Evolutionary conservation across 2,888 invertebrate genomes (phyloP), one percentile per base, ranked within the genome.

Genomic region (Norana najaformis): DNA sequence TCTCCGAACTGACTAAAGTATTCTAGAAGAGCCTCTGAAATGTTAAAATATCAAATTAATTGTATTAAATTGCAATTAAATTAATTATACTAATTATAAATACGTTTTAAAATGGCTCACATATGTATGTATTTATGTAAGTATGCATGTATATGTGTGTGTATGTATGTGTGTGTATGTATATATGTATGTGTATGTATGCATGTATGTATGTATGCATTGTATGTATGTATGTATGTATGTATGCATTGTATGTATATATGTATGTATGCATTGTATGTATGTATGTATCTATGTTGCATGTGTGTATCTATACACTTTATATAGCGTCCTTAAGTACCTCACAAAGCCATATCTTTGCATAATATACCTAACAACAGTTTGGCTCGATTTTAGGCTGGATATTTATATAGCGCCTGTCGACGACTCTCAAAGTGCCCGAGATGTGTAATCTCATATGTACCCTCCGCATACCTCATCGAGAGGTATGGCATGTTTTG

Each of bases 1-100:
- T 99, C 99, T 94, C 99, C 99, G 95, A 97, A 99, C 96, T 98
- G 98, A 96, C 97, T 97, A 96, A 99, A 99, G 96, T 99, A 99
- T 96, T 99, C 99, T 95, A 98, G 97, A 95, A 99, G 97, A 95
- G 98, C 98, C 96, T 99, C 99, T 99, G 97, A 37, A 88, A 88
- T 39, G 36, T 37, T 38, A 39, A 88, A 38, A 88, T 8, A 47
- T 47, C 20, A 23, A 20, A 47, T 23, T 47, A 47, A 20, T 5
- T 47, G 4, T 23, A 47, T 1, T 23, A 47, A 23, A 41, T n/a
- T n/a, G n/a, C n/a, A n/a, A 41, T 83, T 36, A 5, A 83, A 83
- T 83, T 83, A 13, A 83, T 69, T 23, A 23, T 18, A 35, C 34
- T 35, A 36, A 83, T 5, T 83, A 83, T 16, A 36, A 83, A 1